Evolutionary conservation across 2,113 vertebrate species (phyloP), one percentile per base, ranked within the genome.

Genomic region (Prunella himalayana): DNA sequence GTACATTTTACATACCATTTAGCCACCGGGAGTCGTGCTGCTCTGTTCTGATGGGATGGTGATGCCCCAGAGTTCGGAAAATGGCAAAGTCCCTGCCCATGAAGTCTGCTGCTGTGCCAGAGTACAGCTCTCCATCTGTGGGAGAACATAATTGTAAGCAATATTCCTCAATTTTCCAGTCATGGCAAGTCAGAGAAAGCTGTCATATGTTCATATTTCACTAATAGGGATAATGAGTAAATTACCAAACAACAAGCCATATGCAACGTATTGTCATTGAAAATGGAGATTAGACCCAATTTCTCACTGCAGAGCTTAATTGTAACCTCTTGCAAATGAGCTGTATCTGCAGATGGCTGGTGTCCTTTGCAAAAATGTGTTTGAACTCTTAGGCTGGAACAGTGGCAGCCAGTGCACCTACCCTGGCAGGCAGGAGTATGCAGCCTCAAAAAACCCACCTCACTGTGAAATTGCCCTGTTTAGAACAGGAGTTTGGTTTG

Each of bases 21-120:
- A 99, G 98, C 99, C 99, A 99, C 39, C 99, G 97, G 63, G 99
- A 99, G 90, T 99, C 99, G 13, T 99, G 99, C 95, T 99, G 99
- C 96, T 99, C 99, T 0, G 99, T 99, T 94, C 99, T 98, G 97
- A 99, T 99, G 86, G 99, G 99, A 89, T 99, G 99, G 95, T 99
- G 99, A 84, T 98, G 98, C 60, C 99, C 99, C 59, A 99, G 98
- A 50, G 99, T 99, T 80, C 99, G 98, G 97, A 99, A 99, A 96
- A 99, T 99, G 80, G 99, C 99, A 97, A 99, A 99, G 94, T 99
- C 99, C 92, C 99, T 97, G 80, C 99, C 99, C 99, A 99, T 99
- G 97, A 99, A 99, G 97, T 99, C 99, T 61, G 99, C 99, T 12
- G 99, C 99, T 17, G 99, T 99, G 80, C 99, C 99, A 25, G 99